phyloP scores from a whole-genome alignment of 35 echinoderm and acorn worm species.

The Ophiothrix spiculata region DNA sequence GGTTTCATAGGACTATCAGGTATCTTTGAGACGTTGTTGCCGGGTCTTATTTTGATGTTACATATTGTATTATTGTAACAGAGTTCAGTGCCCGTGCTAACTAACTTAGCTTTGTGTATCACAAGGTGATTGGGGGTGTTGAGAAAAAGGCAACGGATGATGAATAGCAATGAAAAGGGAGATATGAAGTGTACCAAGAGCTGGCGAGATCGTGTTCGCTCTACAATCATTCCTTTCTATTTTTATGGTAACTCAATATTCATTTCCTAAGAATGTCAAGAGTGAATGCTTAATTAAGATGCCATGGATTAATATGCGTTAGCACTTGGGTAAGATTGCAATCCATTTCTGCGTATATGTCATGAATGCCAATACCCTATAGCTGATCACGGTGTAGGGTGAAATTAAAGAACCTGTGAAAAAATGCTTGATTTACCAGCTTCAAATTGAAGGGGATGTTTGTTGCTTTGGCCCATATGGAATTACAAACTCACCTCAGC shows the following conservation, averaged over 20 bases:
- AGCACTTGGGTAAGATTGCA: neutral
- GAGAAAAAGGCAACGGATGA: neutral
- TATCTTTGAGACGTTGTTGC: neutral
- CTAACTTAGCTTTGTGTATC: neutral
- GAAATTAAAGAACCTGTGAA: constrained; percentile 5
- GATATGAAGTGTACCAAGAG: too few species aligned
- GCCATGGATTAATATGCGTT: neutral
- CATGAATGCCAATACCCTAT: neutral
- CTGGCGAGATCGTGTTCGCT: neutral
- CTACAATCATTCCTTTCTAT: neutral
- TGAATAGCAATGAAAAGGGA: neutral
- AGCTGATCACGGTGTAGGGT: neutral
- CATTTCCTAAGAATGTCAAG: neutral
- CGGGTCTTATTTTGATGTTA: neutral
- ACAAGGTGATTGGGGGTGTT: neutral
- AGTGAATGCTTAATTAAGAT: constrained; percentile 16
- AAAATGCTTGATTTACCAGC: neutral
- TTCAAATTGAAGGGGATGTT: neutral
- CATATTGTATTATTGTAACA: neutral
- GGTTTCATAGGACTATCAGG: neutral
- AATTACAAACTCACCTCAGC: neutral
- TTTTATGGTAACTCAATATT: constrained; percentile 13
- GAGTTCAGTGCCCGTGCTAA: constrained; percentile 2
- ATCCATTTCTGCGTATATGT: neutral
- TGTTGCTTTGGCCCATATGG: constrained; percentile 2